A percentile compares a stretch with the other conserved stretches of the same genome.
Conservation (phyloP, 92 coral and sea anemone genomes). For the Actinernus sp. region DNA sequence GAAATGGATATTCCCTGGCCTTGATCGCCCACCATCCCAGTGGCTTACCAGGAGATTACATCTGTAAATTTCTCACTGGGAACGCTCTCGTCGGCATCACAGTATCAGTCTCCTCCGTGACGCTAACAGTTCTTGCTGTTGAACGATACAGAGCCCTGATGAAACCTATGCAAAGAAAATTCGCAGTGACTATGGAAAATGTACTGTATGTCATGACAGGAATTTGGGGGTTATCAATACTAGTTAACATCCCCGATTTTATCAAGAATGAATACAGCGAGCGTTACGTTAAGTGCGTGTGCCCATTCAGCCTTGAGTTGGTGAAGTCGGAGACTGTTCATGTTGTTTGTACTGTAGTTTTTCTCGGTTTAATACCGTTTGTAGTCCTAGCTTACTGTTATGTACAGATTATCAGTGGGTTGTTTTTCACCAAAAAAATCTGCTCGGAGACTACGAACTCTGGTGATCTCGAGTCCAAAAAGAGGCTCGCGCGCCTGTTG, state of each 20-base stretch:
- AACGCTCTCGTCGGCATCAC: slow-evolving; percentile 69
- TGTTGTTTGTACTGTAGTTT: slow-evolving; percentile 64
- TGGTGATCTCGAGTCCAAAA: slow-evolving; percentile 42
- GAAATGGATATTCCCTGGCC: slow-evolving; percentile 62
- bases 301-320: slow-evolving; percentile 66
- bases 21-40: slow-evolving; percentile 61
- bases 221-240: slow-evolving; percentile 47
- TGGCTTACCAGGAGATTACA: slow-evolving; percentile 62
- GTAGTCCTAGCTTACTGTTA: slow-evolving; percentile 64
- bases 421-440: slow-evolving; percentile 67
- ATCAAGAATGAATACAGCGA: slow-evolving; percentile 54
- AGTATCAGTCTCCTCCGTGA: slow-evolving; percentile 58
- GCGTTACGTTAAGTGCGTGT: slow-evolving; percentile 45
- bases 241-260: slow-evolving; percentile 55
- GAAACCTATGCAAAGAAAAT: slow-evolving; percentile 51
- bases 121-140: slow-evolving; percentile 64
- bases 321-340: slow-evolving; percentile 38
- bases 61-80: slow-evolving; percentile 81
- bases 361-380: slow-evolving; percentile 67
- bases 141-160: slow-evolving; percentile 80
- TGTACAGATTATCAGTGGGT: slow-evolving; percentile 63
- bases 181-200: slow-evolving; percentile 39
- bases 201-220: slow-evolving; percentile 36
- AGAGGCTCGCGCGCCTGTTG: slow-evolving; percentile 62
- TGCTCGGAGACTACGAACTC: slow-evolving; percentile 24